Conservation (phyloP, 1,140 invertebrate species). For the Caenorhabditis elegans region WBcel235 BX284606.5:2087501-2088000, state of each 20-base stretch:
- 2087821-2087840: neutral
- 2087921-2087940: neutral
- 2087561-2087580: too few species aligned
- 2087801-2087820: neutral
- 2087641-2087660: too few species aligned
- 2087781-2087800: neutral
- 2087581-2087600: too few species aligned
- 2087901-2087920: neutral
- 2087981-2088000: neutral
- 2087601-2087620: too few species aligned
- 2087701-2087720: neutral
- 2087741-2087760: neutral
- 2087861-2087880: neutral
- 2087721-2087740: neutral
- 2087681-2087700: neutral
- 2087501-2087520: too few species aligned
- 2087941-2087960: conserved; percentile 29
- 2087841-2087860: neutral
- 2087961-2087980: conserved; percentile 15
- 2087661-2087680: neutral
- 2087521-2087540: too few species aligned
- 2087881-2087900: neutral
- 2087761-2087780: neutral
- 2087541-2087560: too few species aligned
- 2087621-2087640: too few species aligned